Conservation (phyloP, 2,888 invertebrate genomes). For the Priocnemis perturbator region DNA sequence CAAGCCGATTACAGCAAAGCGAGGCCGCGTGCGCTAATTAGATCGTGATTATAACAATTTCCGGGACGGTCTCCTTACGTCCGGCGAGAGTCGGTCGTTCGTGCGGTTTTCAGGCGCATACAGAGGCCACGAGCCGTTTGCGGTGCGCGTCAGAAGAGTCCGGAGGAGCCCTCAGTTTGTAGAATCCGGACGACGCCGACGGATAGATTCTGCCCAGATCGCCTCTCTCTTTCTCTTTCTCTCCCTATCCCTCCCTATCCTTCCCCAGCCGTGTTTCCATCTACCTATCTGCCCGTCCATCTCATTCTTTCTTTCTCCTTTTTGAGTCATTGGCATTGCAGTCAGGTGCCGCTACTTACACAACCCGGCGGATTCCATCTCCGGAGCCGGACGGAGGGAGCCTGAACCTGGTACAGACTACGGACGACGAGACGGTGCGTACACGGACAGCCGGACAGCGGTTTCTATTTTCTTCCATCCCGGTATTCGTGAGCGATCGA, state of each 20-base stretch:
- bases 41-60: slow-evolving; percentile 66
- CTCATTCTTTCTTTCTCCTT: slow-evolving; percentile 25
- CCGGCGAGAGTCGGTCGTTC: slow-evolving; percentile 1
- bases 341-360: slow-evolving; percentile 72
- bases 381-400: slow-evolving; percentile 41
- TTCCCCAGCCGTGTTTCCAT: slow-evolving; percentile 4
- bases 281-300: slow-evolving; percentile 1
- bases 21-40: slow-evolving; percentile 51
- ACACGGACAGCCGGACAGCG: slow-evolving; percentile 40
- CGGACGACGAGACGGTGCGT: slow-evolving; percentile 24
- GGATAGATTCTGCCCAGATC: too few relatives aligned
- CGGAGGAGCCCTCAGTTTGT: slow-evolving; percentile 9
- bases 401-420: slow-evolving; percentile 28
- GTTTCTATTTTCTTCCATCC: slow-evolving; percentile 70
- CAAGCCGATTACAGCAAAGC: slow-evolving; percentile 8
- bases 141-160: slow-evolving; percentile 23
- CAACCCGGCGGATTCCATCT: slow-evolving; percentile 69
- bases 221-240: neutral
- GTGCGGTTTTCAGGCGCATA: neutral
- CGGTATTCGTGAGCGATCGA: slow-evolving; percentile 24
- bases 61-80: slow-evolving; percentile 62
- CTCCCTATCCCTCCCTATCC: slow-evolving; percentile 6
- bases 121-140: slow-evolving; percentile 11
- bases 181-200: too few relatives aligned
- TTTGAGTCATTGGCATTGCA: slow-evolving; percentile 66